Conservation (phyloP, 2,797 vertebrate species). For the Tamandua tetradactyla region DNA sequence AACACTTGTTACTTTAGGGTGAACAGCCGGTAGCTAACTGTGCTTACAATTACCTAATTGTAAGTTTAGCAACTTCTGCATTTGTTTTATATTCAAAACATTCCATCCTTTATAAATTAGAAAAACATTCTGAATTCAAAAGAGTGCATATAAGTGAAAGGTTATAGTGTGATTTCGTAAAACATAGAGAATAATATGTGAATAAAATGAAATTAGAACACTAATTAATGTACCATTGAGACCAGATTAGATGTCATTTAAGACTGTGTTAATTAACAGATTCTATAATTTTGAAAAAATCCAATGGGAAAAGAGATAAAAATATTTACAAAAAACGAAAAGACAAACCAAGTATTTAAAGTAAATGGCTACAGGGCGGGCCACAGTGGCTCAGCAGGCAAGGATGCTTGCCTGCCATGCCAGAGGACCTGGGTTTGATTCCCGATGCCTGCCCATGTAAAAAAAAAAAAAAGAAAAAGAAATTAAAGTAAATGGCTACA, state of each 20-base stretch:
- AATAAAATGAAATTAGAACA: slow-evolving; percentile 41
- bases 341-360: slow-evolving; percentile 63
- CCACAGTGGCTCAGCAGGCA: no score
- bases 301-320: slow-evolving; percentile 70
- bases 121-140: slow-evolving; percentile 27
- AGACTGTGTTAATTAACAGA: not conserved
- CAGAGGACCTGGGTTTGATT: no score
- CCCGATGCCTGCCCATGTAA: no score
- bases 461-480: no score
- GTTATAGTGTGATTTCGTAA: slow-evolving; percentile 38
- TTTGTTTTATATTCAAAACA: slow-evolving; percentile 48
- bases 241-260: slow-evolving; percentile 23
- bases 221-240: not conserved
- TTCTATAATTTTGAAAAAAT: slow-evolving; percentile 68
- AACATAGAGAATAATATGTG: slow-evolving; percentile 3
- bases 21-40: slow-evolving; percentile 49
- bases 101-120: slow-evolving; percentile 47
- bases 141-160: slow-evolving; percentile 39
- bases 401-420: no score
- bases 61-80: slow-evolving; percentile 41
- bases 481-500: no score
- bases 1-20: slow-evolving; percentile 40
- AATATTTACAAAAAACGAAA: slow-evolving; percentile 75
- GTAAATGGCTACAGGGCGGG: no score
- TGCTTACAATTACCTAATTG: slow-evolving; percentile 51